Conservation (phyloP, 1,140 invertebrate species). For the Pseudomyrmex dendroicus region DNA sequence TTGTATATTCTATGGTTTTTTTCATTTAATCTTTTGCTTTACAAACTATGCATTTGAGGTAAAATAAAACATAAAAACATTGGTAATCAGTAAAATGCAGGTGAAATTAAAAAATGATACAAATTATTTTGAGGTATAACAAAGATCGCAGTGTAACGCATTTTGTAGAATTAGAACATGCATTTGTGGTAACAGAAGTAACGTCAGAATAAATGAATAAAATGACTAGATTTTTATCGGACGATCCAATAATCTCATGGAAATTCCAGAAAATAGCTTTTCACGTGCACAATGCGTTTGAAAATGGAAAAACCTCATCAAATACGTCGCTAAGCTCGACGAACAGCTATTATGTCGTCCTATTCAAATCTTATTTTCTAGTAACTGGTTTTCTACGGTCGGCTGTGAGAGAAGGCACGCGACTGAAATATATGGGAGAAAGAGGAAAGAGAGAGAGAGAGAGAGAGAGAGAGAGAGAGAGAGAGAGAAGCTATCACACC, state of each 20-base stretch:
- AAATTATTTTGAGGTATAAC: conserved; percentile 1
- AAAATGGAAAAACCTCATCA: conserved; percentile 45
- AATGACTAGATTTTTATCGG: background rate
- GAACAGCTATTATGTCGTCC: conserved; percentile 30
- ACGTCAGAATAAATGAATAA: conserved; percentile 4
- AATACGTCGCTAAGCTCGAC: conserved; percentile 42
- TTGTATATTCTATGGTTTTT: background rate
- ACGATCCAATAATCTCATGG: conserved; percentile 44
- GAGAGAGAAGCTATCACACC: background rate
- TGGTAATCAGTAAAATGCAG: background rate
- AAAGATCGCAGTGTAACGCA: background rate
- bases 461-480: too few species aligned
- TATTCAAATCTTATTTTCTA: conserved; percentile 50
- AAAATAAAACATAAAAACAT: too few species aligned
- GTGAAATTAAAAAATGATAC: background rate
- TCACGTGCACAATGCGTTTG: conserved; percentile 42
- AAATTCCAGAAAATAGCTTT: conserved; percentile 36
- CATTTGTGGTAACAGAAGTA: background rate
- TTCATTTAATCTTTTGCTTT: background rate
- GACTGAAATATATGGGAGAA: background rate
- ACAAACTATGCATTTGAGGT: background rate
- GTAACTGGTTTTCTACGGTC: conserved; percentile 46
- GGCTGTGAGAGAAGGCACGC: conserved; percentile 20
- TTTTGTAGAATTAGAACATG: conserved; percentile 1
- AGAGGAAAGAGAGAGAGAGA: too few species aligned